Percentiles rank a stretch among this genome's conserved stretches.
Evolutionary conservation across 2,113 vertebrate genomes (phyloP).

Genomic region (Xiphophorus couchianus): DNA sequence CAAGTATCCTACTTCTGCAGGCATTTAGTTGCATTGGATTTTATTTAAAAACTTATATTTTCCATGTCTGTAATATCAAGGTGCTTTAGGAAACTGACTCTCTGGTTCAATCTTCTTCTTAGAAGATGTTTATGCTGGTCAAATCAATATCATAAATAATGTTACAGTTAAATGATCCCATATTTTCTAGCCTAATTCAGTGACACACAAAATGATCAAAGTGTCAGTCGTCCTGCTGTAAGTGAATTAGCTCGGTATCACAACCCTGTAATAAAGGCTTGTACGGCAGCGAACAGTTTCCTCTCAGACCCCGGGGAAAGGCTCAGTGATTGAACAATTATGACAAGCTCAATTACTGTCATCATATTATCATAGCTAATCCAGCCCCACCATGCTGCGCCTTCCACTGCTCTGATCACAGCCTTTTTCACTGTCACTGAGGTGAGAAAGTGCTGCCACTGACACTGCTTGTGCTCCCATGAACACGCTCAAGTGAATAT

Average conservation of each 20-base stretch:
- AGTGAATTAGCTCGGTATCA: constrained; percentile 73
- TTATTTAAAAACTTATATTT: no score
- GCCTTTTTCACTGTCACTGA: constrained; percentile 70
- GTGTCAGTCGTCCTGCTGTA: constrained; percentile 52
- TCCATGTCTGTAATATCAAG: no score
- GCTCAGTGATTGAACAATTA: constrained; percentile 80
- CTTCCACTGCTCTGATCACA: constrained; percentile 67
- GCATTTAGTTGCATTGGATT: no score
- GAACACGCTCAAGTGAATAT: constrained; percentile 72
- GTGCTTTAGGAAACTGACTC: background rate
- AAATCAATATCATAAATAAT: constrained; percentile 20
- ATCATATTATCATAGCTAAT: constrained; percentile 82
- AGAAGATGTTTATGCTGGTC: constrained; percentile 9
- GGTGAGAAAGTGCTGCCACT: constrained; percentile 72
- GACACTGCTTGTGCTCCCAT: constrained; percentile 55
- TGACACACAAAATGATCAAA: constrained; percentile 44
- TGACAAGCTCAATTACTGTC: constrained; percentile 84
- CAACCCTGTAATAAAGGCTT: constrained; percentile 73
- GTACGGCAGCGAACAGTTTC: constrained; percentile 61
- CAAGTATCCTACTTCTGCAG: no score
- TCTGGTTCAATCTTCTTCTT: background rate
- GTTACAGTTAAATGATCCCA: constrained; percentile 30
- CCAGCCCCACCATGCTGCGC: constrained; percentile 65
- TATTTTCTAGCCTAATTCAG: constrained; percentile 34
- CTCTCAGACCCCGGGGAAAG: constrained; percentile 72